Evolutionary conservation across 1,140 invertebrate species (phyloP).

Genomic region (Hestina assimilis): DNA sequence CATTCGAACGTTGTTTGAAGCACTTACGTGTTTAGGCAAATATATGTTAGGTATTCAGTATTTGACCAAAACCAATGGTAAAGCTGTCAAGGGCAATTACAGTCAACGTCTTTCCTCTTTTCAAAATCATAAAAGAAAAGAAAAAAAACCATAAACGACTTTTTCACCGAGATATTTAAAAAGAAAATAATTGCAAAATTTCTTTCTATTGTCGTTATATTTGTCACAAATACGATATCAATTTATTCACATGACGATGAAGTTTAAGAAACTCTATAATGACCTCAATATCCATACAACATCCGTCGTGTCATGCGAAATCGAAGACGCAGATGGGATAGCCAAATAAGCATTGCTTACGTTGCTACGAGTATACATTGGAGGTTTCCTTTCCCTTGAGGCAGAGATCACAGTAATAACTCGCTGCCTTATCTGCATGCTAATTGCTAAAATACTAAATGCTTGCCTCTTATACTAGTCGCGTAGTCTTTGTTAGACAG

Average conservation of each 20-base stretch:
- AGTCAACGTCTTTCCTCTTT: no score
- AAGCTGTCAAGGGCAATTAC: no score
- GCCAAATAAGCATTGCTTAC: slow-evolving; percentile 9
- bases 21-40: no score
- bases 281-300: slow-evolving; percentile 3
- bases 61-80: no score
- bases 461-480: background rate
- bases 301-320: slow-evolving; percentile 5
- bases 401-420: slow-evolving; percentile 4
- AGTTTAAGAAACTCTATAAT: no score
- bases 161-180: background rate
- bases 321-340: background rate
- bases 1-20: no score
- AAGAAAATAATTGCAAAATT: background rate
- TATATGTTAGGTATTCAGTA: no score
- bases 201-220: background rate
- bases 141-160: no score
- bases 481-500: background rate
- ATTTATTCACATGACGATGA: background rate
- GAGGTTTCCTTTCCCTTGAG: background rate
- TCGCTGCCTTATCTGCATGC: slow-evolving; percentile 3
- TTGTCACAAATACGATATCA: background rate
- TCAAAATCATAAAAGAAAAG: no score
- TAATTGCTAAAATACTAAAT: slow-evolving; percentile 3
- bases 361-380: background rate